Conservation (phyloP, 2,888 invertebrate species). For the Agrilus mali region DNA sequence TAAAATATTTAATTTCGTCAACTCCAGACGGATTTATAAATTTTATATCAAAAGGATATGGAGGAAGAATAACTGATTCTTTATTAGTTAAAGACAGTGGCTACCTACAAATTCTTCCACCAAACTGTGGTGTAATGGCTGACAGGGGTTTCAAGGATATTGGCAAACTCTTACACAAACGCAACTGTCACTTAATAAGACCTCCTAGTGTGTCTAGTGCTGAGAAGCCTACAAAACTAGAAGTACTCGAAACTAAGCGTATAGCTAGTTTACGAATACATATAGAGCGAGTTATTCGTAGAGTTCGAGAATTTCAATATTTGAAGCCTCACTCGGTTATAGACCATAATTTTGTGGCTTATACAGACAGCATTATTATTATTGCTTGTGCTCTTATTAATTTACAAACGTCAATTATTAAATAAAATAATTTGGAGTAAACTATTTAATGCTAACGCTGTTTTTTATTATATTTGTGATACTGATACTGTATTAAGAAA, state of each 20-base stretch:
- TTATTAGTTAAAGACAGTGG: slow-evolving; percentile 10
- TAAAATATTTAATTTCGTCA: slow-evolving; percentile 21
- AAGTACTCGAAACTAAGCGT: slow-evolving; percentile 6
- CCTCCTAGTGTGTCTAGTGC: slow-evolving; percentile 4
- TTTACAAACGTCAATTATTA: too few species aligned
- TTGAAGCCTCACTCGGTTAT: too few species aligned
- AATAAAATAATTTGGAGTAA: too few species aligned
- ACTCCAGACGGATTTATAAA: slow-evolving; percentile 15
- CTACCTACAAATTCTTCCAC: slow-evolving; percentile 6
- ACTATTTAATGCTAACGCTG: too few species aligned
- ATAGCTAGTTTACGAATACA: too few species aligned
- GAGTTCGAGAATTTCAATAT: too few species aligned
- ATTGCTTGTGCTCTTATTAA: too few species aligned
- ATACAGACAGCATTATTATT: too few species aligned
- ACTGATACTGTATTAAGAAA: too few species aligned
- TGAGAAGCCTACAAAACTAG: slow-evolving; percentile 3
- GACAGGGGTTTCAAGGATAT: slow-evolving; percentile 9
- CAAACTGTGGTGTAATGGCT: slow-evolving; percentile 3
- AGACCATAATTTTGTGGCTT: too few species aligned
- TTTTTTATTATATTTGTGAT: too few species aligned
- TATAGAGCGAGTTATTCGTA: too few species aligned
- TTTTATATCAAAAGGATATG: slow-evolving; percentile 12
- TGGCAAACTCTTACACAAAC: background rate
- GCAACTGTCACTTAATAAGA: slow-evolving; percentile 6
- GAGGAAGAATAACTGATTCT: slow-evolving; percentile 9